Conservation (phyloP, 2,888 invertebrate genomes). For the Chymomyza procnemis region DNA sequence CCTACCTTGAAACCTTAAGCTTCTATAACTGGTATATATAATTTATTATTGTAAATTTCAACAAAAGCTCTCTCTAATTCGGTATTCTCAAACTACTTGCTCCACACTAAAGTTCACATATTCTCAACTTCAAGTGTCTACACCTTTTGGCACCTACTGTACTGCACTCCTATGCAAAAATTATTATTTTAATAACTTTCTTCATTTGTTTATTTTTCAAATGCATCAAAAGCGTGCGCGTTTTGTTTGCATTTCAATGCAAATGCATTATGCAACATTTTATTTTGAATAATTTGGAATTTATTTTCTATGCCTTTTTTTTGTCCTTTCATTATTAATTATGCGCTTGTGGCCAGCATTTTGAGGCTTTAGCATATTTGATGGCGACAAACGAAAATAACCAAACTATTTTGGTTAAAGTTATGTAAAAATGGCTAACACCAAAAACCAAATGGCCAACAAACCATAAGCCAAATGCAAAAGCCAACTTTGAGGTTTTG, state of each 20-base stretch:
- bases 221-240: not conserved
- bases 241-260: not conserved
- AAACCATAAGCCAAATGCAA: constrained; percentile 54
- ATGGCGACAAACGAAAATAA: constrained; percentile 45
- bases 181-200: not conserved
- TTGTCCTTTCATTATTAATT: not conserved
- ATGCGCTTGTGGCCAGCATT: not conserved
- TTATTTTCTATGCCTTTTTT: not conserved
- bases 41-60: too few relatives aligned
- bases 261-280: not conserved
- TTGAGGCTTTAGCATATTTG: not conserved
- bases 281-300: not conserved
- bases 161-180: not conserved
- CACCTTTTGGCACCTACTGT: not conserved
- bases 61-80: too few relatives aligned
- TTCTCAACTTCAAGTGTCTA: too few relatives aligned
- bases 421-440: constrained; percentile 33
- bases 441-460: constrained; percentile 40
- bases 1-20: too few relatives aligned
- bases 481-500: constrained; percentile 65
- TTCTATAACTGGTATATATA: too few relatives aligned
- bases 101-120: too few relatives aligned
- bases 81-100: too few relatives aligned
- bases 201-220: too few relatives aligned
- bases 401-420: constrained; percentile 46